phyloP scores from a whole-genome alignment of 2,113 vertebrate genomes.

The Nyctereutes procyonoides region DNA sequence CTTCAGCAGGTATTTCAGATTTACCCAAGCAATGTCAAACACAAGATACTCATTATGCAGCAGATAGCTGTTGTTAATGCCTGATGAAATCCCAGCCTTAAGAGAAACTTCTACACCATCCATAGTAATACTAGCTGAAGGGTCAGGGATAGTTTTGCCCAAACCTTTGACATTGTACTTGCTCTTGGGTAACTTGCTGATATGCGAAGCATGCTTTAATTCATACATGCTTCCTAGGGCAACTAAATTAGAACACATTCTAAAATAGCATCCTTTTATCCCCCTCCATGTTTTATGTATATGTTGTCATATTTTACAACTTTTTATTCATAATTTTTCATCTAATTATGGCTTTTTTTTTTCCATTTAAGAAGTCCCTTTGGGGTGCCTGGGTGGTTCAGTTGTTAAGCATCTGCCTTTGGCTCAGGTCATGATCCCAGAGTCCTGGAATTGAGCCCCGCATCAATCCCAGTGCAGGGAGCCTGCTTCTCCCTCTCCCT shows the following conservation, averaged over 20 bases:
- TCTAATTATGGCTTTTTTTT: neutral
- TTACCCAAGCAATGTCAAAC: conserved; percentile 96
- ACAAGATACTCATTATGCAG: conserved; percentile 99
- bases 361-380: neutral
- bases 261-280: neutral
- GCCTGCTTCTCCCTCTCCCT: no score
- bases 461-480: no score
- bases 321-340: neutral
- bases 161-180: conserved; percentile 87
- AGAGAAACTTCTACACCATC: conserved; percentile 95
- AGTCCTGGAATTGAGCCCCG: no score
- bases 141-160: conserved; percentile 97
- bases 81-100: conserved; percentile 92
- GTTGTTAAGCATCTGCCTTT: no score
- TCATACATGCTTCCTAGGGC: neutral
- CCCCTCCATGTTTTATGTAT: neutral
- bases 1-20: conserved; percentile 98
- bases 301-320: neutral
- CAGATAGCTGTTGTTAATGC: conserved; percentile 95
- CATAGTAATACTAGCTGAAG: conserved; percentile 89
- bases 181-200: neutral
- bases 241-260: neutral
- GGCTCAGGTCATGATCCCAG: no score
- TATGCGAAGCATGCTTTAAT: neutral
- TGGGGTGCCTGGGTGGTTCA: no score